Base-by-base conservation (phyloP, 2,113 vertebrate genomes). In the Otus sunia region DNA sequence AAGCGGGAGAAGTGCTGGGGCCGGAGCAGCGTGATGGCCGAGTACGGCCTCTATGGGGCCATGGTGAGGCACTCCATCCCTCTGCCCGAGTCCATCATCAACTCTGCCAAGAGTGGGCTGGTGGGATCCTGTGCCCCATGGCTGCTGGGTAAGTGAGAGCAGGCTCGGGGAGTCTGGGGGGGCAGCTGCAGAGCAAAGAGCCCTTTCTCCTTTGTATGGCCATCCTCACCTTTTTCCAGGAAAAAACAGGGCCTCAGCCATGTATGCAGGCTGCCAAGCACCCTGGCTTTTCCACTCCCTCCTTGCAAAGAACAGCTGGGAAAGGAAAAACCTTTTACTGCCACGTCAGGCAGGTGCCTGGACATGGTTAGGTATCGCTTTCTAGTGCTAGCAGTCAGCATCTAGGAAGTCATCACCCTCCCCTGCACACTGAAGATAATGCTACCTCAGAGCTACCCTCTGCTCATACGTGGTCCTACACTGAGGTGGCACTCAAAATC, bases 11-110 rank as follows among this genome's bases (percentile, higher is more conserved):
- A 99, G 96, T 99, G 99, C 73, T 99, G 99, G 99, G 99, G 99
- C 6, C 98, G 99, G 92, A 99, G 99, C 98, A 99, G 99, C 5
- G 98, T 99, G 81, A 99, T 99, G 99, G 99, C 99, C 0, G 99
- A 99, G 96, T 99, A 99, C 0, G 99, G 99, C 2, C 98, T 99
- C 39, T 99, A 99, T 1, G 99, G 99, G 5, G 99, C 99, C 41
- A 99, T 99, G 99, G 99, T 99, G 63, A 97, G 99, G 6, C 99
- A 99, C 94, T 99, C 99, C 96, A 99, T 99, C 96, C 99, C 99
- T 3, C 98, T 99, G 68, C 99, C 99, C 0, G 98, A 99, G 96
- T 99, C 98, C 45, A 98, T 99, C 97, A 98, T 99, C 97, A 99
- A 99, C 97, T 99, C 99, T 0, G 98, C 98, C 73, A 99, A 99